Evolutionary conservation across 2,888 invertebrate genomes (phyloP).

Genomic region (Cheilosia vulpina): DNA sequence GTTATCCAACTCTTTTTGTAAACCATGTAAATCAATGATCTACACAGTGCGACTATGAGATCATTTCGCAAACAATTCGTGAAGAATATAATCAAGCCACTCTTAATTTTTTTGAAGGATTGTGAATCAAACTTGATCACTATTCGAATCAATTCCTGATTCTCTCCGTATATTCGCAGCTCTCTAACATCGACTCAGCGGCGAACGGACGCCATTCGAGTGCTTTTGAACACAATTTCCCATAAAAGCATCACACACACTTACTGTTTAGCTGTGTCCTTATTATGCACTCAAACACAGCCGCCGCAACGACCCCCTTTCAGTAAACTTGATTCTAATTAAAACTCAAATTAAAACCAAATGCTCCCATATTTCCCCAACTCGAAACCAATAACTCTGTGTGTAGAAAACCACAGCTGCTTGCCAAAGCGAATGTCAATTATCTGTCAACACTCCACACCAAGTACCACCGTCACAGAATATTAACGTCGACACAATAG

Average conservation of each 20-base stretch:
- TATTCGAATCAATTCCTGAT: too few species aligned
- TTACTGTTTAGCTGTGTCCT: not conserved
- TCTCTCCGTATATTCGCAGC: too few species aligned
- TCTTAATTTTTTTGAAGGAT: too few species aligned
- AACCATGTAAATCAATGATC: too few species aligned
- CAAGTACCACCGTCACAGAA: not conserved
- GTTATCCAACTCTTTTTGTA: too few species aligned
- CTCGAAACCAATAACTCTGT: conserved; percentile 41
- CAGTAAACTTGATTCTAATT: conserved; percentile 55
- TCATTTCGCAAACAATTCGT: too few species aligned
- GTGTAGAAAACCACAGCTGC: conserved; percentile 14
- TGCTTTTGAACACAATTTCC: too few species aligned
- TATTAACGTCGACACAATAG: not conserved
- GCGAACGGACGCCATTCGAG: too few species aligned
- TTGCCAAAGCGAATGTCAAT: conserved; percentile 26
- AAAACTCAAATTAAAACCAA: conserved; percentile 47
- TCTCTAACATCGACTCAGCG: too few species aligned
- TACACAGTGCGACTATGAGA: too few species aligned
- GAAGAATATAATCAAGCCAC: too few species aligned
- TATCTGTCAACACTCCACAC: conserved; percentile 41
- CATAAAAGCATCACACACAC: not conserved
- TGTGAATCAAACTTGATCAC: too few species aligned
- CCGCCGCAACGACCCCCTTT: not conserved
- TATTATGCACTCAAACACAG: not conserved
- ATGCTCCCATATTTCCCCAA: conserved; percentile 18